Evolutionary conservation across 2,888 invertebrate genomes (phyloP).

Genomic region (Epinotia bilunana): DNA sequence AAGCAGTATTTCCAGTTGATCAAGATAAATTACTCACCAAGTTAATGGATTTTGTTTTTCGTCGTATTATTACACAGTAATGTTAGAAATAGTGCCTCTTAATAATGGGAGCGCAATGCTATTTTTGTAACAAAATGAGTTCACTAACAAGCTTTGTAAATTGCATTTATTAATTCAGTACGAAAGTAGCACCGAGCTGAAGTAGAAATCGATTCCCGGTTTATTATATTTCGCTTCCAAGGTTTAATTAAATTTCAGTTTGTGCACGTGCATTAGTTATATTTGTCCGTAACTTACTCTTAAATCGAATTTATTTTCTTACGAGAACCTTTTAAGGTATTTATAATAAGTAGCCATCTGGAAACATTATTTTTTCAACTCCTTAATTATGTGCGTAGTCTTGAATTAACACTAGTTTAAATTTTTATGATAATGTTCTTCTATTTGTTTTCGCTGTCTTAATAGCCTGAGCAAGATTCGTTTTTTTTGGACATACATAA

Average conservation of each 20-base stretch:
- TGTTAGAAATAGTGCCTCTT: neutral
- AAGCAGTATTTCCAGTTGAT: conserved; percentile 29
- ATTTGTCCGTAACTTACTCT: neutral
- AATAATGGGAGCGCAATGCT: neutral
- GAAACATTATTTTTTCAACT: no score
- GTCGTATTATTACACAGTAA: neutral
- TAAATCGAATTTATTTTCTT: neutral
- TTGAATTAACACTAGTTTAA: no score
- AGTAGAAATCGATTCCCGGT: neutral
- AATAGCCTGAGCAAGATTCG: no score
- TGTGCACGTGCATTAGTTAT: neutral
- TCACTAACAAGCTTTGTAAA: neutral
- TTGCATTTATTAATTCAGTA: neutral
- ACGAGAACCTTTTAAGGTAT: neutral
- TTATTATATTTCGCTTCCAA: conserved; percentile 11
- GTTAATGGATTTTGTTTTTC: conserved; percentile 5
- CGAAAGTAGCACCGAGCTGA: neutral
- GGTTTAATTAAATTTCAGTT: conserved; percentile 1
- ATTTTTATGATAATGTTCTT: no score
- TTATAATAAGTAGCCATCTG: no score
- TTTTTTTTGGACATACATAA: no score
- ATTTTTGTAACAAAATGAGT: neutral
- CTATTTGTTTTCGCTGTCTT: no score
- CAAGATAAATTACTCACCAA: conserved; percentile 30
- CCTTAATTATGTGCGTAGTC: no score